A percentile compares a stretch with the other conserved stretches of the same genome.
phyloP scores from a whole-genome alignment of 2,797 vertebrate genomes.

The Sylvia borin region DNA sequence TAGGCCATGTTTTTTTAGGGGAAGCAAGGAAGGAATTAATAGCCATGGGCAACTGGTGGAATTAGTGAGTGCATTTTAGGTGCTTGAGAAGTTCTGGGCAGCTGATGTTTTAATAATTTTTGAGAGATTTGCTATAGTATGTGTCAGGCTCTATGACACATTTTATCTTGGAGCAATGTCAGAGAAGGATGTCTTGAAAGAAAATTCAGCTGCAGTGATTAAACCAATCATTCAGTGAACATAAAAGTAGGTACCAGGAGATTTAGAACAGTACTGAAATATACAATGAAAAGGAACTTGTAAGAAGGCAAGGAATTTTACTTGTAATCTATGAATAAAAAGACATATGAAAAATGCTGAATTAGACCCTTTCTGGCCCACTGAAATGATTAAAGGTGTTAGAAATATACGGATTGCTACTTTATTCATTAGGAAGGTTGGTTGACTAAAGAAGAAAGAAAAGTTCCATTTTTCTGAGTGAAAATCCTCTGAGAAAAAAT shows the following conservation, averaged over 20 bases:
- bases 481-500: slow-evolving; percentile 2
- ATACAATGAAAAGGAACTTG: background rate
- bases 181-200: slow-evolving; percentile 72
- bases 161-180: slow-evolving; percentile 73
- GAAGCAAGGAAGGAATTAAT: background rate
- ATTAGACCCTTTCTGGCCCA: background rate
- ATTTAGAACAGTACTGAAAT: slow-evolving; percentile 9
- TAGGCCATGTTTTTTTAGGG: background rate
- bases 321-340: background rate
- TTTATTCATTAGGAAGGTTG: background rate
- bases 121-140: slow-evolving; percentile 54
- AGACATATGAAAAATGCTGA: background rate
- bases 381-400: background rate
- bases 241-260: slow-evolving; percentile 55
- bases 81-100: slow-evolving; percentile 28
- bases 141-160: slow-evolving; percentile 41
- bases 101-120: slow-evolving; percentile 69
- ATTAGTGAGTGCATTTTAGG: background rate
- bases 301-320: background rate
- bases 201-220: slow-evolving; percentile 65
- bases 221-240: slow-evolving; percentile 56
- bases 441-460: background rate
- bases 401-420: background rate
- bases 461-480: background rate
- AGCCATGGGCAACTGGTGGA: background rate